Base-by-base conservation (phyloP, 2,797 vertebrate species). In the Stomatorhinus walkeri region DNA sequence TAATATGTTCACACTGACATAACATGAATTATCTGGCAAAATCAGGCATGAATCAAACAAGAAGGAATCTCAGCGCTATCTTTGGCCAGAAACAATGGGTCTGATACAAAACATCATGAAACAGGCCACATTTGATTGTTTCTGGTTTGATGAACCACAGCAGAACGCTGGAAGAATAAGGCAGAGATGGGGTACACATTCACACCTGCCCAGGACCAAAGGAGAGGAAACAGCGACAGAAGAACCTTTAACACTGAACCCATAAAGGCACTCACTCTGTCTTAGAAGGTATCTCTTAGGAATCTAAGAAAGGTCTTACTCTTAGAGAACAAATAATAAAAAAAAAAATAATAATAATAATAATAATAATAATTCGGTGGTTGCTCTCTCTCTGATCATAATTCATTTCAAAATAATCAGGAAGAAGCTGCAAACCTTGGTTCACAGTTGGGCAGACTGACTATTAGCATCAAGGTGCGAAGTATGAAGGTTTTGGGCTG, bases 391-490 rank as follows among this genome's bases (percentile, higher is more conserved):
- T 79, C 14, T 79, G 72, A 9, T 6, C 72, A 46, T 79, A 79
- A 79, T 46, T 72, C 64, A 36, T 72, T 36, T 36, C 64, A 72
- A 72, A 72, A 72, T 72, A 32, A 52, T 59, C 54, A 40, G 24
- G 36, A 56, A 61, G 10, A 88, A 48, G 49, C 68, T 52, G 24
- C 46, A 32, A 61, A 1, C n/a, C 43, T 24, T 2, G n/a, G 40
- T 88, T 56, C 51, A 61, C 19, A 83, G 52, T 56, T 81, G 81
- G 54, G 89, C 43, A 87, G 84, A 88, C 6, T 88, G 64, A 19
- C 52, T n/a, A 22, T 32, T 24, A 46, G 54, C 54, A 0, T 56
- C 28, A 79, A 49, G 56, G 36, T 43, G 36, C 43, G 36, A 79
- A 79, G 36, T 46, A 46, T 46, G 72, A 79, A 43, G 72, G 40